Conservation (phyloP, 2,888 invertebrate genomes). For the Polylopha cassiicola region DNA sequence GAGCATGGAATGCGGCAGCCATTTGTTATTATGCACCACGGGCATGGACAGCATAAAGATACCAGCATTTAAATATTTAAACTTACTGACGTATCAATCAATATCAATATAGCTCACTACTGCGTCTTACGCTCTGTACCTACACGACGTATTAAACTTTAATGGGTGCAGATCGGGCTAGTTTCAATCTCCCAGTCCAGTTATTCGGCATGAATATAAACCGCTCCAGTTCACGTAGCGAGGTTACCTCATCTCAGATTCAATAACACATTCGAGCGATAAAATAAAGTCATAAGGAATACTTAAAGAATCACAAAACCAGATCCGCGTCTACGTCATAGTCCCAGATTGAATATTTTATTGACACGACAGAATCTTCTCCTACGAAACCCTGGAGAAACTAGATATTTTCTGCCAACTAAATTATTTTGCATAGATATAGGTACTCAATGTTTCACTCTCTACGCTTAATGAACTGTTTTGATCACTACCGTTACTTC, state of each 20-base stretch:
- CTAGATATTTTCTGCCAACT: too few relatives aligned
- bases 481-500: too few relatives aligned
- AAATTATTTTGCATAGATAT: too few relatives aligned
- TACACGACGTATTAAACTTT: constrained; percentile 35
- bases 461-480: too few relatives aligned
- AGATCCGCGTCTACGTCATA: constrained; percentile 32
- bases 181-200: constrained; percentile 23
- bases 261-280: constrained; percentile 34
- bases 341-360: constrained; percentile 19
- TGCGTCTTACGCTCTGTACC: constrained; percentile 29
- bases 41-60: constrained; percentile 56
- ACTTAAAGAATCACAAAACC: constrained; percentile 31
- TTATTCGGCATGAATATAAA: constrained; percentile 24
- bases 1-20: constrained; percentile 66
- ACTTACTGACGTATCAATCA: constrained; percentile 52
- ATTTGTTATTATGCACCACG: constrained; percentile 55
- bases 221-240: constrained; percentile 30
- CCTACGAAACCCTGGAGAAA: too few relatives aligned
- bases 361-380: constrained; percentile 13
- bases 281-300: constrained; percentile 35
- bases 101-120: constrained; percentile 41
- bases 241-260: constrained; percentile 30
- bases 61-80: constrained; percentile 62
- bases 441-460: too few relatives aligned
- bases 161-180: too few relatives aligned